A percentile compares a stretch with the other conserved stretches of the same genome.
These are phyloP conservation scores for Gari tellinella DNA, from an alignment of 2,888 invertebrate species.

Conservation along the genomic window DNA sequence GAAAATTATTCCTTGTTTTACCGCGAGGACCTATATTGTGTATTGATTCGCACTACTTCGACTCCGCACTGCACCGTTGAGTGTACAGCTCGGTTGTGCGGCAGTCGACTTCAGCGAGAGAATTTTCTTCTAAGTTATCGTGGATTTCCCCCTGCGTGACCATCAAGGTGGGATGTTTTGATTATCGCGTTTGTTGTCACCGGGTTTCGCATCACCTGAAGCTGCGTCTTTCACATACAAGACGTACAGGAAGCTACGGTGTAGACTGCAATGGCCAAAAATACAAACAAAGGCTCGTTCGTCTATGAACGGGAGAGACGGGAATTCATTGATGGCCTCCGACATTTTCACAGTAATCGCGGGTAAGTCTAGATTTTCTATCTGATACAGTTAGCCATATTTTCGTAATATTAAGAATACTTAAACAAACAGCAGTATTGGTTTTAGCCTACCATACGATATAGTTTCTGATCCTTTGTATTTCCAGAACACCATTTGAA, in stretches of 20 bases:
- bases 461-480: slow-evolving; percentile 1
- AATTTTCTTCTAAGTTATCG: slow-evolving; percentile 69
- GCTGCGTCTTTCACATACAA: slow-evolving; percentile 45
- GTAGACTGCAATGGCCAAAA: slow-evolving; percentile 86
- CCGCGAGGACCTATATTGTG: slow-evolving; percentile 52
- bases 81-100: slow-evolving; percentile 53
- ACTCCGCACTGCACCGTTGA: slow-evolving; percentile 43
- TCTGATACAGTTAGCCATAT: background rate
- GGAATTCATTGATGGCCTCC: slow-evolving; percentile 92
- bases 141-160: slow-evolving; percentile 73
- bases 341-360: slow-evolving; percentile 95
- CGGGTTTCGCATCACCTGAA: slow-evolving; percentile 64
- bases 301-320: slow-evolving; percentile 92
- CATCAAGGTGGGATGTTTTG: slow-evolving; percentile 69
- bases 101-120: slow-evolving; percentile 68
- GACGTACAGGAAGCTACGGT: slow-evolving; percentile 18
- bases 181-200: slow-evolving; percentile 66
- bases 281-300: slow-evolving; percentile 89
- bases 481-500: slow-evolving; percentile 88
- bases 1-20: slow-evolving; percentile 61
- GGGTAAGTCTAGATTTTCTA: slow-evolving; percentile 88
- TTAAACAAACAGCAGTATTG: background rate
- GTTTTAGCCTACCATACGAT: slow-evolving; percentile 1
- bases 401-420: background rate
- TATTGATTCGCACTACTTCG: slow-evolving; percentile 53